Percentiles rank a stretch among this genome's conserved stretches.
Conservation (phyloP, 2,113 vertebrate genomes). For the Corythornis madagascariensis region DNA sequence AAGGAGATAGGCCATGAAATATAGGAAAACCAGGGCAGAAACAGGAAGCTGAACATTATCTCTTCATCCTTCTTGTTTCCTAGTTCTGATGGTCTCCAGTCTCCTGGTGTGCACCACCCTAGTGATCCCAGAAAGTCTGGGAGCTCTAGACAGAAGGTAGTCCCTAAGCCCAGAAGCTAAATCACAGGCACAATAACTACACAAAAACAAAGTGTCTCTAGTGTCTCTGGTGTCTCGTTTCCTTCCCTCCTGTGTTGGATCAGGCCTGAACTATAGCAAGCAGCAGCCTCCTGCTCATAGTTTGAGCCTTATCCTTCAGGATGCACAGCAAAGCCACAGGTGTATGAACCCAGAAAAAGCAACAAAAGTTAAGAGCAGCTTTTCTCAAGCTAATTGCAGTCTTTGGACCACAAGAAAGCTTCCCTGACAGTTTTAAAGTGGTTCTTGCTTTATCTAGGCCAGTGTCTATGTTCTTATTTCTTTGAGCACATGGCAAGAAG, state of each 20-base stretch:
- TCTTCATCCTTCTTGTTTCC: not conserved
- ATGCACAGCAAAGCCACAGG: not conserved
- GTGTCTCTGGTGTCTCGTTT: not conserved
- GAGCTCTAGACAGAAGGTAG: not conserved
- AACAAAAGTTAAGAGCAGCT: not conserved
- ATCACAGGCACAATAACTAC: not conserved
- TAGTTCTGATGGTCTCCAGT: not conserved
- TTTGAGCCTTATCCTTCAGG: not conserved
- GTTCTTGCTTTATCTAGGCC: not conserved
- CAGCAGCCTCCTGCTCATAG: not conserved
- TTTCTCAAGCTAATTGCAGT: not conserved
- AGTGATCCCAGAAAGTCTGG: not conserved
- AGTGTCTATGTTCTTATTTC: not conserved
- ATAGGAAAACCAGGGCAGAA: not conserved
- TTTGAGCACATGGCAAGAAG: not conserved
- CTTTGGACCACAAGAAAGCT: not conserved
- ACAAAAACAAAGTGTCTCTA: not conserved
- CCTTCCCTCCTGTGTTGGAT: not conserved
- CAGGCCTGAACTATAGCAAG: not conserved
- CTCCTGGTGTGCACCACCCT: not conserved
- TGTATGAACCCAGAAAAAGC: not conserved
- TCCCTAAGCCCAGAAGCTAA: not conserved
- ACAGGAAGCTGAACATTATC: not conserved
- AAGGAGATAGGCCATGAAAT: not conserved
- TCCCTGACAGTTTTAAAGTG: not conserved